phyloP scores from a whole-genome alignment of 2,797 vertebrate species.

The Smutsia temminckii region DNA sequence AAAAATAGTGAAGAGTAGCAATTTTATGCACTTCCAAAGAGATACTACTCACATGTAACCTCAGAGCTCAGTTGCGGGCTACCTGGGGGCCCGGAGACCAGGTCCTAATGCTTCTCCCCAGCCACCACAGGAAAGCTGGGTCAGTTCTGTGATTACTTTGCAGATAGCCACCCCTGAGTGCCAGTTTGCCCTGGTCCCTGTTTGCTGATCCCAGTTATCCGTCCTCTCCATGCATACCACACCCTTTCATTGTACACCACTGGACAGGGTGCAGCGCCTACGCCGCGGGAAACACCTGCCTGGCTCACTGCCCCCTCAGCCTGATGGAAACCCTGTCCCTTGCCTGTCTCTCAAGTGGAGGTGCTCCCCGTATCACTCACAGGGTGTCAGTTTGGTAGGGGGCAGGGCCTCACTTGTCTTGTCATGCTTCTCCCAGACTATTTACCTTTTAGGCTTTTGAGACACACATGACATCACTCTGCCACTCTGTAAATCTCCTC shows the following conservation, averaged over 20 bases:
- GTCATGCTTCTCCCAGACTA: background rate
- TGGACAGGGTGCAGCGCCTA: too few species aligned
- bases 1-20: background rate
- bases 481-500: background rate
- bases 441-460: background rate
- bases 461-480: background rate
- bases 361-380: background rate
- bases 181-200: background rate
- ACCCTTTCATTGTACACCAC: background rate
- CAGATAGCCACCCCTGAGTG: background rate
- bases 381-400: background rate
- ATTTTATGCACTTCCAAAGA: background rate
- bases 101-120: background rate
- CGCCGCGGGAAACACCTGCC: background rate
- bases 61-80: background rate
- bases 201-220: background rate
- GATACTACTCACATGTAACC: background rate
- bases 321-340: background rate
- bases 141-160: background rate
- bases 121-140: background rate
- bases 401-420: background rate
- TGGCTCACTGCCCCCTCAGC: background rate
- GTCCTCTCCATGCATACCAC: background rate
- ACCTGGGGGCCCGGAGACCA: background rate
- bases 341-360: background rate